Evolutionary conservation across 1,140 invertebrate species (phyloP), one percentile per base, ranked within the genome.

Genomic region (Diploscapter pachys): DNA sequence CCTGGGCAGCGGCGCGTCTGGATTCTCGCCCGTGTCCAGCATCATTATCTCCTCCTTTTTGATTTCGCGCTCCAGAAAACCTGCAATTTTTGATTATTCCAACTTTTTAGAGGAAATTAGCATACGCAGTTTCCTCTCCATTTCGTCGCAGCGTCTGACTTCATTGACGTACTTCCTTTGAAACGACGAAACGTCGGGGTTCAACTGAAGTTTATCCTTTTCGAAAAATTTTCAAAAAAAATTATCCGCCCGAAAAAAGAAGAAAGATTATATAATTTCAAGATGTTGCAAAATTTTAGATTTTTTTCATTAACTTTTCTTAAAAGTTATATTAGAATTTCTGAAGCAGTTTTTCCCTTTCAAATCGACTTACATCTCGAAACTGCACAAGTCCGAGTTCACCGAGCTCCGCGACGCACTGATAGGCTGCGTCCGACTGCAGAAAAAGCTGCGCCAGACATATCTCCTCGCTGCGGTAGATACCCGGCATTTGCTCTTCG

Each of bases 11-110:
- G 96, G 96, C 6, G 95, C 95, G 80, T 93, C 95, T 69, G 93
- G 90, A 80, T 96, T 93, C 78, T 91, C 96, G 2, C 94, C 95
- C 73, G 93, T 91, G 73, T 94, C 92, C 3, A 92, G 89, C 92
- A 98, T 96, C 0, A 93, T 93, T 77, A 97, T 92, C 5, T 89
- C 90, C 87, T 98, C 96, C 87, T 96, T 97, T 81, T 92, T 92
- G 11, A 98, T 94, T 88, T 98, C 95, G 52, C 92, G 91, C 85
- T 98, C 94, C 81, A 98, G 91, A 87, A 95, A 98, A 2, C 89
- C 89, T 89, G 78, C 31, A 80, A 77, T 71, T 69, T 55, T 62
- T 51, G 13, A 71, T 1, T 1, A 31, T 31, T 31, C 31, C 31
- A 31, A 31, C 31, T 31, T 31, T 31, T 31, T 31, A 31, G 31